phyloP scores from a whole-genome alignment of 2,888 invertebrate genomes.

The Pterobdella sp. region DNA sequence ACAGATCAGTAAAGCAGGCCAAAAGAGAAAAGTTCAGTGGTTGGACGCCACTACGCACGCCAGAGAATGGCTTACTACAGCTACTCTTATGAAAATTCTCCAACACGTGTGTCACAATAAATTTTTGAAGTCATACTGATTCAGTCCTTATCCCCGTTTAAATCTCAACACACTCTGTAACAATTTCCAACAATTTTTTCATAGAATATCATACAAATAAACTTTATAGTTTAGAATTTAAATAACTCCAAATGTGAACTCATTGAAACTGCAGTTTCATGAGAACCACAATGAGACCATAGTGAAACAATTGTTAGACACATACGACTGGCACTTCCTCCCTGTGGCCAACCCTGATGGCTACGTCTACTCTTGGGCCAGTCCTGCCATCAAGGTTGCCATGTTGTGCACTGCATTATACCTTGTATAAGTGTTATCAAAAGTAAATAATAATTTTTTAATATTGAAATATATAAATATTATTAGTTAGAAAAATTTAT shows the following conservation, averaged over 20 bases:
- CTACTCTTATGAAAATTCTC: slow-evolving; percentile 31
- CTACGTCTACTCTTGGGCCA: slow-evolving; percentile 18
- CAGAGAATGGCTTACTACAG: slow-evolving; percentile 33
- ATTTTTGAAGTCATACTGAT: too few species aligned
- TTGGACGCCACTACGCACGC: slow-evolving; percentile 34
- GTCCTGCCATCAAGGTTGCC: slow-evolving; percentile 3
- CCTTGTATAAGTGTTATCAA: too few species aligned
- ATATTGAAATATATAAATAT: too few species aligned
- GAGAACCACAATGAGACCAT: not conserved
- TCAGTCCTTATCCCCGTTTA: too few species aligned
- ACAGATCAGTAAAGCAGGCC: slow-evolving; percentile 26
- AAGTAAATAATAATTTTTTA: too few species aligned
- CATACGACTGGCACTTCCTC: slow-evolving; percentile 22
- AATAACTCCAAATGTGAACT: too few species aligned
- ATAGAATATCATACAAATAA: too few species aligned
- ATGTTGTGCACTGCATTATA: too few species aligned
- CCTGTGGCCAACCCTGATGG: slow-evolving; percentile 28
- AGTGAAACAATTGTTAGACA: slow-evolving; percentile 17
- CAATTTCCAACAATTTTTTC: not conserved
- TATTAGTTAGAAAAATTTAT: too few species aligned
- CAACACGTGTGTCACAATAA: slow-evolving; percentile 29
- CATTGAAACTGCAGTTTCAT: not conserved
- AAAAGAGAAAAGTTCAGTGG: slow-evolving; percentile 25
- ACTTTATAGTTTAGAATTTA: too few species aligned
- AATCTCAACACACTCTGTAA: too few species aligned